Evolutionary conservation across 2,797 vertebrate species (phyloP), one percentile per base, ranked within the genome.

Genomic region (Peromyscus melanophrys): DNA sequence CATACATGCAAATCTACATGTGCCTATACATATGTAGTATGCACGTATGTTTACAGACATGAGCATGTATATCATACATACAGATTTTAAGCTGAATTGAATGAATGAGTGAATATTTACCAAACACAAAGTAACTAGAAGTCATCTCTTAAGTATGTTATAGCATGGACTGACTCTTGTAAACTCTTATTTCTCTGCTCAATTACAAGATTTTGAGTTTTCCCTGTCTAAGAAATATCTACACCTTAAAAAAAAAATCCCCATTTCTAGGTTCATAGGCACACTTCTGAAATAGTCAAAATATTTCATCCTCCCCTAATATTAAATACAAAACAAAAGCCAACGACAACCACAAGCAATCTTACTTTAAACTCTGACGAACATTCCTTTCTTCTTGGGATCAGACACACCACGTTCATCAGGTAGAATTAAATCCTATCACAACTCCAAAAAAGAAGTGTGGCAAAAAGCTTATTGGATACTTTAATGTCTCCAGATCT

Each of bases 71-170:
- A 40, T 25, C 65, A 37, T 40, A 49, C 73, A 59, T 25, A 37
- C 12, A 65, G 29, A 63, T 78, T 77, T 63, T 90, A 91, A 78
- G 85, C 46, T 78, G 65, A 95, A 90, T 21, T 52, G 25, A 93
- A 87, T 63, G 73, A 83, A 69, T 88, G 21, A 96, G 63, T 46
- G 6, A 82, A 80, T 43, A 16, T 37, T 90, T 57, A 49, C 49
- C 57, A 85, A 82, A 92, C 43, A 63, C 73, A 89, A 89, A 95
- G 34, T 65, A 97, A 73, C 71, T 52, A 87, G 69, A 82, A 76
- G 57, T 25, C 31, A 43, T 27, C 43, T 71, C 77, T 83, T 61
- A 71, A 75, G 59, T 7, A 52, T 37, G 57, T 6, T 69, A 73
- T 75, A 86, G 49, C 29, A 75, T 14, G 3, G 43, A 27, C 78